phyloP scores from a whole-genome alignment of 2,113 vertebrate species.

The Zosterops borbonicus region DNA sequence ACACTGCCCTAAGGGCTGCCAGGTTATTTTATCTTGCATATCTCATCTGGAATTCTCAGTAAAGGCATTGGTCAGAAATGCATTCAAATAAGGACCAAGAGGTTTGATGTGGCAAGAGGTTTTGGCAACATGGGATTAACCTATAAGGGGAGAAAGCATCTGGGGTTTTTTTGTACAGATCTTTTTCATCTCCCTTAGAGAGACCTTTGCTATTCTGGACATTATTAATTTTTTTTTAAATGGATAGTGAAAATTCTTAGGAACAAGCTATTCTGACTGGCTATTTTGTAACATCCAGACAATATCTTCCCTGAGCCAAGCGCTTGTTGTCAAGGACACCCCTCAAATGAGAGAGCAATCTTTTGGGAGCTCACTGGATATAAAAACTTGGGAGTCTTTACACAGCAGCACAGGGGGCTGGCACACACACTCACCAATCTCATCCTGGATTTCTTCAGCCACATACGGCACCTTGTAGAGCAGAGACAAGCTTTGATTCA shows the following conservation, averaged over 20 bases:
- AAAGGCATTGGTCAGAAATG: not conserved
- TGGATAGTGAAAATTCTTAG: rapidly evolving
- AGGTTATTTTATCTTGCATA: not conserved
- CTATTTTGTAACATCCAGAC: not conserved
- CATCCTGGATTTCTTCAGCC: constrained; percentile 92
- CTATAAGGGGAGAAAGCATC: not conserved
- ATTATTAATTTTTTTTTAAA: not conserved
- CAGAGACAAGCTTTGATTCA: constrained; percentile 97
- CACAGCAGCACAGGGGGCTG: not conserved
- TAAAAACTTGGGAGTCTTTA: not conserved
- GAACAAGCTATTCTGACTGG: not conserved
- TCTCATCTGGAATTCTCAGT: not conserved
- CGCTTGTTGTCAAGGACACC: not conserved
- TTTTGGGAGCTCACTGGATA: not conserved
- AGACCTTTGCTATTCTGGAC: not conserved
- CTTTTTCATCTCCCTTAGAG: not conserved
- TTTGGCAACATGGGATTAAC: not conserved
- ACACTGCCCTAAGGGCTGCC: not conserved
- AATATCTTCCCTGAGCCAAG: not conserved
- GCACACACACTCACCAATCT: constrained; percentile 86
- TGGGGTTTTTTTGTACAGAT: not conserved
- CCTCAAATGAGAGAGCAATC: not conserved
- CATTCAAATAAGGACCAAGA: not conserved
- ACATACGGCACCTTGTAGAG: constrained; percentile 97
- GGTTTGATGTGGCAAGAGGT: not conserved